Evolutionary conservation across 1,140 invertebrate genomes (phyloP).

Genomic region (Cotesia typhae): DNA sequence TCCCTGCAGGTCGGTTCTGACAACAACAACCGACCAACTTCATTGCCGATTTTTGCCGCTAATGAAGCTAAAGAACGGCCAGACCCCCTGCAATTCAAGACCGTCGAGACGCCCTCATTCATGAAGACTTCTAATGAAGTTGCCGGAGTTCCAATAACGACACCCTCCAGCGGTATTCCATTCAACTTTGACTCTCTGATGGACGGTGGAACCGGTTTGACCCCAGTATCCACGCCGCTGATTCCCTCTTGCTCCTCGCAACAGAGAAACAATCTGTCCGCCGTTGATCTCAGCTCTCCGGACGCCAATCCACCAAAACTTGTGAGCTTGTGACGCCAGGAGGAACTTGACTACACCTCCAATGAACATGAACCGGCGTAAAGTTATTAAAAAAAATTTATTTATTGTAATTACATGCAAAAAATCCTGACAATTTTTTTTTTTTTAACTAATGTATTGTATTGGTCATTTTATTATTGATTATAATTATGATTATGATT

Average conservation of each 20-base stretch:
- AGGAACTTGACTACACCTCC: conserved; percentile 45
- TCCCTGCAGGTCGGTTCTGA: conserved; percentile 68
- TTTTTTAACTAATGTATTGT: background rate
- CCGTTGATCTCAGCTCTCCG: conserved; percentile 73
- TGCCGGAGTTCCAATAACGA: conserved; percentile 83
- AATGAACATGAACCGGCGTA: conserved; percentile 51
- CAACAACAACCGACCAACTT: conserved; percentile 67
- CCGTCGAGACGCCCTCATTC: conserved; percentile 58
- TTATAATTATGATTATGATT: background rate
- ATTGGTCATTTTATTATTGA: too few relatives aligned
- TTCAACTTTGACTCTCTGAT: conserved; percentile 93
- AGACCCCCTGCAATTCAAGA: conserved; percentile 56
- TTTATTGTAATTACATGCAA: background rate
- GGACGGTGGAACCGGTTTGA: conserved; percentile 90
- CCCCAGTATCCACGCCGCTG: conserved; percentile 79
- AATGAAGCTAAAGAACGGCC: conserved; percentile 55
- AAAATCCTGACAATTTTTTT: background rate
- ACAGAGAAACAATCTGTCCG: conserved; percentile 70
- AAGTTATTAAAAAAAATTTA: conserved; percentile 30
- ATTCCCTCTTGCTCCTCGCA: conserved; percentile 75
- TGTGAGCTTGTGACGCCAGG: conserved; percentile 76
- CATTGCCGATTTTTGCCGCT: conserved; percentile 66
- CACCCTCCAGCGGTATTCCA: conserved; percentile 84
- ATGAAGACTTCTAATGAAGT: conserved; percentile 70
- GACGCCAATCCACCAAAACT: conserved; percentile 77